Base-by-base conservation (phyloP, 2,888 invertebrate genomes). In the Melipona bicolor region DNA sequence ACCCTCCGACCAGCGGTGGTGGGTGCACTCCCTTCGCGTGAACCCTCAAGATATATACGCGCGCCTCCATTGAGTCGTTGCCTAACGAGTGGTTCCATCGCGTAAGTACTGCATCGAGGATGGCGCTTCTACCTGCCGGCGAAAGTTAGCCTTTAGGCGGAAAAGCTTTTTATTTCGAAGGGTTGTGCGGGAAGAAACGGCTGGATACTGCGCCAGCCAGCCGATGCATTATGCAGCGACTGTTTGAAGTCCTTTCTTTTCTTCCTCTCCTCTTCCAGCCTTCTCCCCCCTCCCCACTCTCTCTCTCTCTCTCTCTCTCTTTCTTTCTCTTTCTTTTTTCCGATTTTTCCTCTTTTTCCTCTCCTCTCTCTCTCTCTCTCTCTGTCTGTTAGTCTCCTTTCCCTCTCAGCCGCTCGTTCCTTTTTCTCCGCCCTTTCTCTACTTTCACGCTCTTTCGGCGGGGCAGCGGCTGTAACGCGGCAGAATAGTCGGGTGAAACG, bases 221-320 rank as follows among this genome's bases (percentile, higher is more conserved):
- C 90, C 89, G 89, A 91, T 92, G 93, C 93, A 93, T 93, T 93
- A 93, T 93, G 93, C 92, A 93, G 84, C 87, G 90, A 86, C 90
- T 91, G 93, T 93, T 93, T 93, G 93, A 93, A 93, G 93, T 93
- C 89, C 88, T 91, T 89, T 88, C 91, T 89, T 85, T 81, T 79
- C 78, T 84, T 82, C 68, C 69, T 73, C 82, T 64, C 77, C 36
- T 49, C n/a, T 27, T 75, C n/a, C 32, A 27, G 19, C 36, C 64
- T 11, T 11, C 67, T 36, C 6, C 64, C 56, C 24, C 24, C 43
- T 19, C 21, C 6, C 24, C 1, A 24, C 5, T 36, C 56, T 52
- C 49, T 21, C 67, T 32, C 64, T 21, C 21, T 64, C 17, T 21
- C 54, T 24, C 17, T 5, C 27, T 15, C 24, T 17, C 17, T 17